Conservation (phyloP, 2,888 invertebrate species). For the Troglohyphantes excavatus region DNA sequence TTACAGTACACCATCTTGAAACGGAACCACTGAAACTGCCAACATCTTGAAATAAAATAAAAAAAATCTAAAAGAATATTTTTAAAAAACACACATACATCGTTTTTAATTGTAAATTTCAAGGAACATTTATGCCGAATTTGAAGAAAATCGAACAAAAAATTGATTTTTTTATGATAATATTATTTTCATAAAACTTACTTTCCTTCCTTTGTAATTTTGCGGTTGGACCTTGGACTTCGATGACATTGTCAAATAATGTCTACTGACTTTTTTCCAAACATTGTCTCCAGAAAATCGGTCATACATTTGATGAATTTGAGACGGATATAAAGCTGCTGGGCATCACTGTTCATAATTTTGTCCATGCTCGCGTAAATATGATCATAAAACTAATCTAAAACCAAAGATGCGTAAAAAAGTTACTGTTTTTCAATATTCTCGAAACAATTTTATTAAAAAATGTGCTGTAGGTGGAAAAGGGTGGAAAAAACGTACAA, state of each 20-base stretch:
- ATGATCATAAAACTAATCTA: slow-evolving; percentile 10
- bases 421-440: not conserved
- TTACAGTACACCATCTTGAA: too few species aligned
- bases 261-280: slow-evolving; percentile 14
- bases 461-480: not conserved
- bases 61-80: too few species aligned
- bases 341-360: not conserved
- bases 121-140: too few species aligned
- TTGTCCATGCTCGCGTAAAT: not conserved
- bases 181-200: slow-evolving; percentile 29
- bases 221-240: slow-evolving; percentile 33
- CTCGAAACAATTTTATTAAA: not conserved
- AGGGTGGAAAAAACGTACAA: not conserved
- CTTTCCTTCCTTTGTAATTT: slow-evolving; percentile 46
- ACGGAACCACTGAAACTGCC: too few species aligned
- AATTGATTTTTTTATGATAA: not conserved
- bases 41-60: too few species aligned
- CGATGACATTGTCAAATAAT: slow-evolving; percentile 50
- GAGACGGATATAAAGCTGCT: not conserved
- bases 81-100: too few species aligned
- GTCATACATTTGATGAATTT: slow-evolving; percentile 10
- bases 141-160: not conserved
- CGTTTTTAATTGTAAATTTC: too few species aligned
- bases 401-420: not conserved
- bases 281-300: not conserved